Base-by-base conservation (phyloP, 2,113 vertebrate genomes). In the Gavialis gangeticus region DNA sequence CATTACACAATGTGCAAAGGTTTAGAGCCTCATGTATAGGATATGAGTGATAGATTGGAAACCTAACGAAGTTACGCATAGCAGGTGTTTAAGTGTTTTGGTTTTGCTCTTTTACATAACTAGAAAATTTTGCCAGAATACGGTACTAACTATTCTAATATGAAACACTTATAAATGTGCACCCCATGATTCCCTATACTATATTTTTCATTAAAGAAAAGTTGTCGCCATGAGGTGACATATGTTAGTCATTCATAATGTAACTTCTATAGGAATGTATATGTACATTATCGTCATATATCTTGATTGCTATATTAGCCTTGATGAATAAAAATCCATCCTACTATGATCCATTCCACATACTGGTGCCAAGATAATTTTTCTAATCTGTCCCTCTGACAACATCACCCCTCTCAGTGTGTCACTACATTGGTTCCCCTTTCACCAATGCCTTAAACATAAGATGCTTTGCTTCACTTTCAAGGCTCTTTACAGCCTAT, bases 401-500 rank as follows among this genome's bases (percentile, higher is more conserved):
- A 87, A 87, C 84, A 62, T 82, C 92, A 92, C 91, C 64, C 18
- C 83, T 57, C 63, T 87, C 46, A 9, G 46, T 46, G 46, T 46
- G 7, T 46, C 46, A 46, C 46, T 46, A 46, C 46, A 46, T 46
- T 9, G 46, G 46, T 46, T 46, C 46, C 46, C 46, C 46, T 46
- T 46, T 46, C 46, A 9, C 46, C 46, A 46, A 46, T 46, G 9
- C 46, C 94, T 85, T 88, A 91, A 91, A 91, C 94, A 90, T 94
- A 95, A 96, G 90, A 89, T 88, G 92, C 92, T 96, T 96, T 91
- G 87, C 88, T 94, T 90, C 84, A 71, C 84, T 93, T 96, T 92
- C 91, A 96, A 95, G 96, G 85, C 80, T 90, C 55, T 88, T 88
- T 83, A 56, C 17, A 69, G 81, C 83, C 79, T 94, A 85, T 84